phyloP scores from a whole-genome alignment of 2,113 vertebrate genomes.

The Oryzias celebensis region DNA sequence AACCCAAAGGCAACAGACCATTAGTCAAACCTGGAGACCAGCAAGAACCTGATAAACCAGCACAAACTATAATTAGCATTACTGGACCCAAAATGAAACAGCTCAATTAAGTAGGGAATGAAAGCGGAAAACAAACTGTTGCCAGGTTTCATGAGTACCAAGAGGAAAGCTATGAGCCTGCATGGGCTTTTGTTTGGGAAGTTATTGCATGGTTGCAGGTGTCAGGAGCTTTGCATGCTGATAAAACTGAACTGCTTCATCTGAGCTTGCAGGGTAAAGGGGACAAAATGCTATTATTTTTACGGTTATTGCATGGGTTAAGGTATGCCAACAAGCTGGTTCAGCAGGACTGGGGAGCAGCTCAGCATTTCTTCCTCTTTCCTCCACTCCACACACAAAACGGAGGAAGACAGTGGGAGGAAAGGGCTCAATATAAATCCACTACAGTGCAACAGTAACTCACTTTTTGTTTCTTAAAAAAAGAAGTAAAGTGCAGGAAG shows the following conservation, averaged over 20 bases:
- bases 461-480: conserved; percentile 32
- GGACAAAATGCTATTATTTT: conserved; percentile 8
- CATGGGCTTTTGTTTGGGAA: neutral
- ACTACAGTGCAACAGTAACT: neutral
- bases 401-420: neutral
- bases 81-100: conserved; percentile 2
- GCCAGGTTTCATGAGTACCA: neutral
- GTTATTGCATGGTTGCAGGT: conserved; percentile 2
- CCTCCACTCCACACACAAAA: conserved; percentile 1
- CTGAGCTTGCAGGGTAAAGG: neutral
- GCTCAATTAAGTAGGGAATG: conserved; percentile 7
- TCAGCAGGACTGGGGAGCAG: conserved; percentile 32
- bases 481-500: too few species aligned
- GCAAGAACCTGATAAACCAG: conserved; percentile 26
- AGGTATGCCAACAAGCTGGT: conserved; percentile 57
- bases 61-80: conserved; percentile 2
- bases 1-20: conserved; percentile 52
- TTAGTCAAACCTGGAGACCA: conserved; percentile 45
- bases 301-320: conserved; percentile 3
- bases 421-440: too few species aligned
- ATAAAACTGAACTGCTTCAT: neutral
- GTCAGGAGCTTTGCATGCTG: conserved; percentile 3
- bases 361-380: conserved; percentile 20
- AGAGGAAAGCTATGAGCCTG: neutral
- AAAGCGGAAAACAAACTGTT: conserved; percentile 7